phyloP scores from a whole-genome alignment of 2,797 vertebrate species.

The Gila robusta region DNA sequence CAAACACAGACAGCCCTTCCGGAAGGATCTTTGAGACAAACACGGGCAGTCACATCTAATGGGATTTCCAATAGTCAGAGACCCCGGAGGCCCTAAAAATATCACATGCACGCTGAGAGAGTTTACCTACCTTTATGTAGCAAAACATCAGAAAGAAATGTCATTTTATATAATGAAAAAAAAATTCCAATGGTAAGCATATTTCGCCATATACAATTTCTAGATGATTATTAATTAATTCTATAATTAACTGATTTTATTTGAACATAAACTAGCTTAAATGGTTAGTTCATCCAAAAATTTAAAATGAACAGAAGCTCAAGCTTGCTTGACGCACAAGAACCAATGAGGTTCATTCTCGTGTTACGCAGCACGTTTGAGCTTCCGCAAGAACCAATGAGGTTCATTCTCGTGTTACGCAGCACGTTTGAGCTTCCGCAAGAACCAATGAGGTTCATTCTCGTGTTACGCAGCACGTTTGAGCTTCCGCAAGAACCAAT shows the following conservation, averaged over 20 bases:
- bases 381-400: no score
- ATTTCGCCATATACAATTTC: neutral
- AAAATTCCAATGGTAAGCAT: neutral
- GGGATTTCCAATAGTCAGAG: conserved; percentile 37
- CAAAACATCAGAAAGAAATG: conserved; percentile 2
- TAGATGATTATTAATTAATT: neutral
- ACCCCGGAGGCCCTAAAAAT: neutral
- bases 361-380: no score
- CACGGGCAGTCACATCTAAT: conserved; percentile 24
- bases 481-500: no score
- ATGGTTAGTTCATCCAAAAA: neutral
- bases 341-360: no score
- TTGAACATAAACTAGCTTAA: neutral
- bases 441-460: no score
- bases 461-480: no score
- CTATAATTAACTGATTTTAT: neutral
- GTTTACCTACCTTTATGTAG: neutral
- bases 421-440: no score
- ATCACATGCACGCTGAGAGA: neutral
- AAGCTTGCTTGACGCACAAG: no score
- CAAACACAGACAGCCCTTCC: conserved; percentile 41
- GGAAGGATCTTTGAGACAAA: conserved; percentile 43
- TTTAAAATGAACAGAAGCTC: neutral
- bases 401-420: no score
- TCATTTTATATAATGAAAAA: neutral